Conservation (phyloP, 2,113 vertebrate species). For the Halcyon malimbica region DNA sequence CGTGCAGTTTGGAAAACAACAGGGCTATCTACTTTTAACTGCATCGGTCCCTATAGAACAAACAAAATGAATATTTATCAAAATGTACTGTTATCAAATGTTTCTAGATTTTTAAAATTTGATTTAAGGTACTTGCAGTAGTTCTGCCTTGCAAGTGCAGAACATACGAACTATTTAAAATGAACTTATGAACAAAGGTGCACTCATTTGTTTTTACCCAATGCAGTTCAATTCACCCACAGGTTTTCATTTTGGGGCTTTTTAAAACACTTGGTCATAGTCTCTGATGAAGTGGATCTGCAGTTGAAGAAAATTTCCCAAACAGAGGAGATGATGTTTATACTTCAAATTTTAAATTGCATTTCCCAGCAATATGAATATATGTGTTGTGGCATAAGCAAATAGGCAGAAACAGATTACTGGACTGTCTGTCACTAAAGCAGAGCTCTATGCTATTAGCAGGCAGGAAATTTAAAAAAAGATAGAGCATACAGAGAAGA, state of each 20-base stretch:
- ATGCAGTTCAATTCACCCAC: background rate
- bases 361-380: background rate
- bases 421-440: slow-evolving; percentile 43
- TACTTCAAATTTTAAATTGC: slow-evolving; percentile 7
- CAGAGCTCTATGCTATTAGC: slow-evolving; percentile 28
- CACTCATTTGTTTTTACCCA: background rate
- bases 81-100: background rate
- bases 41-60: background rate
- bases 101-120: background rate
- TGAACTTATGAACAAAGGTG: background rate
- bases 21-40: background rate
- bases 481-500: background rate
- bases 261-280: background rate
- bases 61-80: background rate
- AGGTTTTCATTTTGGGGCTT: background rate
- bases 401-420: slow-evolving; percentile 21
- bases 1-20: background rate
- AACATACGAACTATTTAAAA: background rate
- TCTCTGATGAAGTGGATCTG: background rate
- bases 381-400: slow-evolving; percentile 38
- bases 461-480: slow-evolving; percentile 17
- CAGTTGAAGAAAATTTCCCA: slow-evolving; percentile 4
- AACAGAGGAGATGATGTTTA: background rate
- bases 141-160: background rate
- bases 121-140: background rate